These are phyloP conservation scores for Tupiocoris notatus DNA, from an alignment of 2,888 invertebrate species.

Conservation along the genomic window DNA sequence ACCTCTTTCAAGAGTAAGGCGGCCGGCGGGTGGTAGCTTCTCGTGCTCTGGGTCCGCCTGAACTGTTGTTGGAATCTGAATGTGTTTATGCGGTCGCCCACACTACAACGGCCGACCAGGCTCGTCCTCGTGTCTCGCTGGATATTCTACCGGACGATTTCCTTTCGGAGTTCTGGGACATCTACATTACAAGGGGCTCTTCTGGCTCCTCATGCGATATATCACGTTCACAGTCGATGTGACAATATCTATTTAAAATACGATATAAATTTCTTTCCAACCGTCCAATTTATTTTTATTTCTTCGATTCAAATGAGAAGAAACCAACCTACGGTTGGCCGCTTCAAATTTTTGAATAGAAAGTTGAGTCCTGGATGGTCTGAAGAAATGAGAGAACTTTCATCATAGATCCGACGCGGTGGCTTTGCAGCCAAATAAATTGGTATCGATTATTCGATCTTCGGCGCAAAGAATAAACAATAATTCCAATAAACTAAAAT, in stretches of 20 bases:
- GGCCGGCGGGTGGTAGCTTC: background rate
- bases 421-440: no score
- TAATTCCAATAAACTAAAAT: no score
- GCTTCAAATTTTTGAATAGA: background rate
- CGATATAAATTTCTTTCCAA: slow-evolving; percentile 21
- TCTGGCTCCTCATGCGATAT: slow-evolving; percentile 9
- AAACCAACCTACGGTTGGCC: background rate
- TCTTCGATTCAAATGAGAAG: background rate
- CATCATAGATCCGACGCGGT: no score
- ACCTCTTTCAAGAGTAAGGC: background rate
- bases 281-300: background rate
- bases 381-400: background rate
- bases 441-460: no score
- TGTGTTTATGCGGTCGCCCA: background rate
- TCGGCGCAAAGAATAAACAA: no score
- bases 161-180: background rate
- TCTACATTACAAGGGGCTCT: background rate
- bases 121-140: background rate
- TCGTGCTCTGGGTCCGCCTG: background rate
- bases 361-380: background rate
- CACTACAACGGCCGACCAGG: background rate
- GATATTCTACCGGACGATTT: background rate
- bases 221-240: slow-evolving; percentile 32
- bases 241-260: slow-evolving; percentile 38
- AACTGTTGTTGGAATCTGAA: background rate